These are phyloP conservation scores for Lypha dubia DNA, from an alignment of 2,888 invertebrate genomes.

Conservation along the genomic window DNA sequence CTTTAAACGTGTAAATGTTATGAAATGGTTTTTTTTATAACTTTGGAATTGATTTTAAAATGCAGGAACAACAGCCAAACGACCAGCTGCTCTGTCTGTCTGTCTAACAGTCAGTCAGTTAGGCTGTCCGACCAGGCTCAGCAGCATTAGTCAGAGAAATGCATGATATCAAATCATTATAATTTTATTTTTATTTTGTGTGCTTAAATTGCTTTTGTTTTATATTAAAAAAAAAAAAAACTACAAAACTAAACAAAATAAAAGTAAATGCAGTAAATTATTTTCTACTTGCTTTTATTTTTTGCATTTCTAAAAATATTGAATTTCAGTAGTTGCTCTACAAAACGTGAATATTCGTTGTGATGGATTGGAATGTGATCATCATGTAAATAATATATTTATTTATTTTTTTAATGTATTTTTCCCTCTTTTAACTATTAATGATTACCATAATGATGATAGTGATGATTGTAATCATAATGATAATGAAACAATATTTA, in stretches of 20 bases:
- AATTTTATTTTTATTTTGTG: slow-evolving; percentile 32
- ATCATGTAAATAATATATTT: slow-evolving; percentile 50
- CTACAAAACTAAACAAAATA: slow-evolving; percentile 34
- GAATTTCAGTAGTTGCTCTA: slow-evolving; percentile 39
- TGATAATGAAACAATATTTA: slow-evolving; percentile 15
- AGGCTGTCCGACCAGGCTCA: background rate
- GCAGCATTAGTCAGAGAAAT: slow-evolving; percentile 17
- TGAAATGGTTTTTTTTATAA: slow-evolving; percentile 40
- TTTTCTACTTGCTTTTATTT: slow-evolving; percentile 13
- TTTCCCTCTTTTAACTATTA: slow-evolving; percentile 7
- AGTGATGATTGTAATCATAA: slow-evolving; percentile 17
- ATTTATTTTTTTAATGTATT: background rate
- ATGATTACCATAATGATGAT: slow-evolving; percentile 3
- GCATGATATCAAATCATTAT: slow-evolving; percentile 68
- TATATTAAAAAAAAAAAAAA: background rate
- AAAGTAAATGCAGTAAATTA: slow-evolving; percentile 43
- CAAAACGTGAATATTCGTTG: slow-evolving; percentile 27
- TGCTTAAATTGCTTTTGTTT: slow-evolving; percentile 17
- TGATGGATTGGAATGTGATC: slow-evolving; percentile 43
- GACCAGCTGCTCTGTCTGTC: background rate
- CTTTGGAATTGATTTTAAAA: slow-evolving; percentile 45
- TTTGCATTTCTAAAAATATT: slow-evolving; percentile 42
- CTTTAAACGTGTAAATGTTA: slow-evolving; percentile 53
- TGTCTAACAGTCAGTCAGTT: background rate
- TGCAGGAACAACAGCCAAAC: slow-evolving; percentile 43